Evolutionary conservation across 2,888 invertebrate species (phyloP).

Genomic region (Lamproptera curius): DNA sequence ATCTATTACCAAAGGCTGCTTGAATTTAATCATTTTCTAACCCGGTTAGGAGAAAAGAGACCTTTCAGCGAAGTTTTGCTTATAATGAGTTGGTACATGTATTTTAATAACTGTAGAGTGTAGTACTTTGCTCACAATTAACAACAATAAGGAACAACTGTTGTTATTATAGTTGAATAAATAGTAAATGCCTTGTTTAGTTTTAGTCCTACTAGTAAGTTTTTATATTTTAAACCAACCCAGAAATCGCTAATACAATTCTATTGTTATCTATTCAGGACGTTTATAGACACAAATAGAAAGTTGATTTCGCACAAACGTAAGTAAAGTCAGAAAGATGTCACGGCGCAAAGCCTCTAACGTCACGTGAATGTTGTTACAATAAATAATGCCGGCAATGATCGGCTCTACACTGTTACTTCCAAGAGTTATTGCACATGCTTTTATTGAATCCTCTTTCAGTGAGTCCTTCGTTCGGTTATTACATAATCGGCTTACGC

Average conservation of each 20-base stretch:
- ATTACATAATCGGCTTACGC: conserved; percentile 11
- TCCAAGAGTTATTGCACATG: conserved; percentile 2
- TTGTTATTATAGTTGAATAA: no score
- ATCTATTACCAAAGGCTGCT: no score
- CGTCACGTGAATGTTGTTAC: no score
- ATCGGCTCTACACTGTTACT: not conserved
- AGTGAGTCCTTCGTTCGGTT: not conserved
- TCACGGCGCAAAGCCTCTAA: not conserved
- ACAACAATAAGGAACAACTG: no score
- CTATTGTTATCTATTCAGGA: not conserved
- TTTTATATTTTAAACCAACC: not conserved
- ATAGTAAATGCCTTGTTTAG: no score
- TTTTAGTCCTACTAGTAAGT: no score
- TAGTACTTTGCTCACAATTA: no score
- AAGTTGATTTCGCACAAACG: not conserved
- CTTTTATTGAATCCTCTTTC: conserved; percentile 2
- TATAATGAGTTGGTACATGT: no score
- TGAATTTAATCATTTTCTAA: no score
- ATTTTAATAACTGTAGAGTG: no score
- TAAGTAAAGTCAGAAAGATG: not conserved
- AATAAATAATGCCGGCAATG: not conserved
- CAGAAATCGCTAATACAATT: not conserved
- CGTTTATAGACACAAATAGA: not conserved
- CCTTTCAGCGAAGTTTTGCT: no score
- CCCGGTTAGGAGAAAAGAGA: no score